A percentile compares a stretch with the other conserved stretches of the same genome.
phyloP scores from a whole-genome alignment of 2,888 invertebrate genomes.

The Pyralis farinalis region DNA sequence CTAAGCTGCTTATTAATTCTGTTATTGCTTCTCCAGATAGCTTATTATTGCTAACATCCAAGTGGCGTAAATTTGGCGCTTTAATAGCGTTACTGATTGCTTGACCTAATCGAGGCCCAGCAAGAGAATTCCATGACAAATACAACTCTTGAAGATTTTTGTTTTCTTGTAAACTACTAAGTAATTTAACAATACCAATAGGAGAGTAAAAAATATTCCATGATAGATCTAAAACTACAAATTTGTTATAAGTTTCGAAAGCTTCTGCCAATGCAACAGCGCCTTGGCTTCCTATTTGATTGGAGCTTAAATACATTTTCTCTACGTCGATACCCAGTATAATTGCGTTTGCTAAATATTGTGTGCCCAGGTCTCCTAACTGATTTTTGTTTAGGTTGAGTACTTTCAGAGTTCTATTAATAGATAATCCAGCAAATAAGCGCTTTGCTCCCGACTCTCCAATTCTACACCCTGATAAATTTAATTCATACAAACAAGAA shows the following conservation, averaged over 20 bases:
- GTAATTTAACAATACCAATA: constrained; percentile 32
- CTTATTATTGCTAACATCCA: constrained; percentile 51
- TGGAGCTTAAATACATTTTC: constrained; percentile 45
- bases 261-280: constrained; percentile 35
- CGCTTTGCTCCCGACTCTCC: constrained; percentile 39
- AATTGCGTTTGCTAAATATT: constrained; percentile 35
- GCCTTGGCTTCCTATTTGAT: constrained; percentile 42
- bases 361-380: constrained; percentile 41
- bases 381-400: constrained; percentile 47
- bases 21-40: constrained; percentile 36
- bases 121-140: constrained; percentile 52
- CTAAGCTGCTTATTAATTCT: constrained; percentile 26
- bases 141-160: constrained; percentile 38
- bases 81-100: constrained; percentile 34
- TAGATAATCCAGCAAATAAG: constrained; percentile 30
- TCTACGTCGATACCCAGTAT: constrained; percentile 35
- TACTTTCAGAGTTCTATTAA: constrained; percentile 32
- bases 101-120: constrained; percentile 32
- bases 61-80: constrained; percentile 31
- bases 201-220: constrained; percentile 48
- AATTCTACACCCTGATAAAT: constrained; percentile 55
- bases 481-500: constrained; percentile 38
- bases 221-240: constrained; percentile 48
- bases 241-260: constrained; percentile 42
- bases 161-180: constrained; percentile 37